Base-by-base conservation (phyloP, 2,888 invertebrate genomes). In the Pediacus dermestoides region DNA sequence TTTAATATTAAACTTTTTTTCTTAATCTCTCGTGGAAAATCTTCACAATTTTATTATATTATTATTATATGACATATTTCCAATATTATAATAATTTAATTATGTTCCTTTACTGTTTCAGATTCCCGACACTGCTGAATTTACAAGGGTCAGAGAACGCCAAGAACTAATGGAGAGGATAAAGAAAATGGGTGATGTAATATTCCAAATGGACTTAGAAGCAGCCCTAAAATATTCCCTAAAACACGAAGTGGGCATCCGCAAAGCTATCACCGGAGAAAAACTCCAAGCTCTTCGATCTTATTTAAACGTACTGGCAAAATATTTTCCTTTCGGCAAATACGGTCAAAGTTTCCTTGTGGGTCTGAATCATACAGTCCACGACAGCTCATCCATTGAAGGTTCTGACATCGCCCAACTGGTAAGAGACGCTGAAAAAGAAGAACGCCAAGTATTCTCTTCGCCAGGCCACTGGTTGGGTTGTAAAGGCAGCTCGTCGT, bases 121-220 rank as follows among this genome's bases (percentile, higher is more conserved):
- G n/a, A n/a, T 58, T 9, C 57, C 60, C 6, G 60, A 64, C 32
- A 54, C 57, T 40, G 44, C 46, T 9, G 50, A 51, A 15, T 44
- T 63, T 16, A 52, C 56, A 39, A 53, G 57, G 45, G 61, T 63
- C 10, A 51, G 55, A 23, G 61, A 61, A 35, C 48, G 50, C 11
- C 53, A 61, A 48, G 62, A 58, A 31, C 52, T 68, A 28, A 51
- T 59, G 22, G 56, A 66, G 23, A 61, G 62, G 42, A 58, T 69
- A 7, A 70, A 66, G 32, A 58, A 57, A 46, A 64, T 65, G 55
- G 69, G 70, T 16, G 81, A 86, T 63, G 66, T 75, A 3, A 76
- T 94, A 1, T 90, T 88, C 65, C 87, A 89, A 68, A 79, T 82
- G 48, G 97, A 97, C 70, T 68, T 97, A 40, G 90, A 93, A 68